Evolutionary conservation across 2,797 vertebrate species (phyloP).

Genomic region (Protosalanx chinensis): DNA sequence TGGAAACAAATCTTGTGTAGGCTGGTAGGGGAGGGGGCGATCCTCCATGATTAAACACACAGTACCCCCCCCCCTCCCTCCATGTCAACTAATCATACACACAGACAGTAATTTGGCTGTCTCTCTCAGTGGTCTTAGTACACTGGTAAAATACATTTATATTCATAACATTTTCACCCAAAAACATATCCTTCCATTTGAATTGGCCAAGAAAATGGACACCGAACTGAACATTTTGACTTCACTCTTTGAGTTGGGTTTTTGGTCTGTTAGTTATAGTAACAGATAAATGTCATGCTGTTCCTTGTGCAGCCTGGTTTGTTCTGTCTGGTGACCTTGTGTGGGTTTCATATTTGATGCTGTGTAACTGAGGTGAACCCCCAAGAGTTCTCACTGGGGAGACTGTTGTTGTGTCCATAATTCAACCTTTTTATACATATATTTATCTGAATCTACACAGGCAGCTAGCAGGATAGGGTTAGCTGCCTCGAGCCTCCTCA

Average conservation of each 20-base stretch:
- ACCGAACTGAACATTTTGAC: too few species aligned
- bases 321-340: not conserved
- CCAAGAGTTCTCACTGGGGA: not conserved
- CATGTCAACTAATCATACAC: not conserved
- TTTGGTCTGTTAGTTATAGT: too few species aligned
- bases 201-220: too few species aligned
- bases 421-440: not conserved
- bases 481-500: too few species aligned
- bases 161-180: too few species aligned
- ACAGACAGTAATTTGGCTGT: not conserved
- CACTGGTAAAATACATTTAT: too few species aligned
- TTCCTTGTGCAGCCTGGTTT: not conserved
- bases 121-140: not conserved
- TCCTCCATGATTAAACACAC: constrained; percentile 14
- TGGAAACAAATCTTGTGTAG: constrained; percentile 2
- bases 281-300: too few species aligned
- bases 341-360: not conserved
- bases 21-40: not conserved
- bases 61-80: too few species aligned
- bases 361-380: not conserved
- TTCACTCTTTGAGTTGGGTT: too few species aligned
- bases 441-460: too few species aligned
- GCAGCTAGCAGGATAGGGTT: too few species aligned
- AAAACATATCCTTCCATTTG: too few species aligned
- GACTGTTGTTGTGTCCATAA: not conserved